A percentile compares a stretch with the other conserved stretches of the same genome.
Conservation (phyloP, 2,797 vertebrate species). For the Hydrocynus forskahlii region DNA sequence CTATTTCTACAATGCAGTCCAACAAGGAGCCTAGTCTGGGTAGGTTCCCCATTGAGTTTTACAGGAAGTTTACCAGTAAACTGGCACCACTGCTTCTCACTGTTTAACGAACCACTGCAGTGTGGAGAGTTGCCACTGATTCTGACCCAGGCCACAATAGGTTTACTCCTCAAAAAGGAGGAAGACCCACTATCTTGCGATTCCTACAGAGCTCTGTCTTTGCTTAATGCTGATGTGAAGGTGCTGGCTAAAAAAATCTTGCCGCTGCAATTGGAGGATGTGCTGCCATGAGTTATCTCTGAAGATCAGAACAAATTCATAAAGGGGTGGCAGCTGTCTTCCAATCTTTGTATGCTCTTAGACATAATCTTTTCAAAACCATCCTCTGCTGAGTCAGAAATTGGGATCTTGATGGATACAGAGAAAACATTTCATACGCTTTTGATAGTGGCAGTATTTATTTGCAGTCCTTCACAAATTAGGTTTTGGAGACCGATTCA, state of each 20-base stretch:
- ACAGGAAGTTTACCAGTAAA: neutral
- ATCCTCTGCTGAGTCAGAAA: constrained; percentile 6
- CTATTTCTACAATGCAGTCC: no score
- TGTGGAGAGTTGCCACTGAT: neutral
- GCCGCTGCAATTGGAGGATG: constrained; percentile 7
- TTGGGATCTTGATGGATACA: no score
- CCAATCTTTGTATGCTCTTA: constrained; percentile 4
- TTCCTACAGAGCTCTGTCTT: no score
- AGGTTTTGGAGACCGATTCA: no score
- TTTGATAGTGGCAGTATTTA: no score
- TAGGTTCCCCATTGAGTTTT: neutral
- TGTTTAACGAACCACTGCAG: neutral
- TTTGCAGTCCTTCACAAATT: neutral
- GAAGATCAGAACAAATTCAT: constrained; percentile 30
- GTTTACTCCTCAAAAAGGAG: neutral
- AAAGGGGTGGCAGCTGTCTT: constrained; percentile 19
- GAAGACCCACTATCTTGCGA: no score
- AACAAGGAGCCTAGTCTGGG: no score
- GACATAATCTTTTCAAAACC: neutral
- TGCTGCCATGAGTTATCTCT: constrained; percentile 17
- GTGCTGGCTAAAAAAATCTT: constrained; percentile 16
- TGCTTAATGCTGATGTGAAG: neutral
- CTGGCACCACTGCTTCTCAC: neutral
- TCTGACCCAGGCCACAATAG: constrained; percentile 4
- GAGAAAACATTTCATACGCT: no score